phyloP scores from a whole-genome alignment of 2,888 invertebrate genomes.

The Clusia tigrina region DNA sequence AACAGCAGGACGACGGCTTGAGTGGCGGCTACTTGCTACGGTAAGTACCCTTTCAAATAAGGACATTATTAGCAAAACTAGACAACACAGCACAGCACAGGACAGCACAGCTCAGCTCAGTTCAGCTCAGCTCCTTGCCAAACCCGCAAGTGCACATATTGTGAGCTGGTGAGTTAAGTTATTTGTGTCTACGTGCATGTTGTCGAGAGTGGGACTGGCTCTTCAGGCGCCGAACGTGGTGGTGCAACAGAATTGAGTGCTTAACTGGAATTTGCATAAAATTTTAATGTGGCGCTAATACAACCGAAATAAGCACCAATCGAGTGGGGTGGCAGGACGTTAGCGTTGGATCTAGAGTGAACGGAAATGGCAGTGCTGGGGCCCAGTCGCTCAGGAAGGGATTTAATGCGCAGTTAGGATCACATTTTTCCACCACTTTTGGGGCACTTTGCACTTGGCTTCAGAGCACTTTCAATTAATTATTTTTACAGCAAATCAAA shows the following conservation, averaged over 20 bases:
- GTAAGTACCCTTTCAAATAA: neutral
- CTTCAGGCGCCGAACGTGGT: neutral
- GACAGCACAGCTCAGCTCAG: too few species aligned
- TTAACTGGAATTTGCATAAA: constrained; percentile 30
- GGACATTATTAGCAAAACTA: constrained; percentile 4
- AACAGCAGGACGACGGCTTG: neutral
- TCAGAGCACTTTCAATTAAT: too few species aligned
- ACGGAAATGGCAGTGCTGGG: too few species aligned
- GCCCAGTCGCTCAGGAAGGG: too few species aligned
- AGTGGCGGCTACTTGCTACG: neutral
- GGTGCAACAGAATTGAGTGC: constrained; percentile 22
- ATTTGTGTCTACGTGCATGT: neutral
- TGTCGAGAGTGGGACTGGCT: neutral
- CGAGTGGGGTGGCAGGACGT: too few species aligned
- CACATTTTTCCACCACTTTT: too few species aligned
- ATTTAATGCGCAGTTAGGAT: too few species aligned
- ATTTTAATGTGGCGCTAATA: constrained; percentile 26
- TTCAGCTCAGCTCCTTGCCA: too few species aligned
- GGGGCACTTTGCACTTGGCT: too few species aligned
- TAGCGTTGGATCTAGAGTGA: too few species aligned
- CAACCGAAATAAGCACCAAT: constrained; percentile 5
- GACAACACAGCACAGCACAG: too few species aligned
- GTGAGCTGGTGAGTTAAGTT: neutral
- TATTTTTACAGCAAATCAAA: too few species aligned
- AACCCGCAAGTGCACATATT: neutral